phyloP scores from a whole-genome alignment of 2,888 invertebrate species.

The Agrochola macilenta region DNA sequence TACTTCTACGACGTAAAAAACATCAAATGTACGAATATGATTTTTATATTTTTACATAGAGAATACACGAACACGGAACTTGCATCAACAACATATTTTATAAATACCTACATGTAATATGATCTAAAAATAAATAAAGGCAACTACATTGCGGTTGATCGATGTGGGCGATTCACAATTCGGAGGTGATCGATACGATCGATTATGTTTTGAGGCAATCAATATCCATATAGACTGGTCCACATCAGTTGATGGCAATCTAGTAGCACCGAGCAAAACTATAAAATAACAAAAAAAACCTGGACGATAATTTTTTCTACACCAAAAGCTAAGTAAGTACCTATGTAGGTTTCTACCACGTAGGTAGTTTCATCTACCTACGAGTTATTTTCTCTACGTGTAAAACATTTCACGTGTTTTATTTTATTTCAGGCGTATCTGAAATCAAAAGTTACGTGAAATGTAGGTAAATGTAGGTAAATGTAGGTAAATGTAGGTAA shows the following conservation, averaged over 20 bases:
- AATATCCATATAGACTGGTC: background rate
- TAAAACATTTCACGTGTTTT: no score
- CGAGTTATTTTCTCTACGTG: no score
- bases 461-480: no score
- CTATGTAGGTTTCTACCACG: no score
- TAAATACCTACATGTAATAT: background rate
- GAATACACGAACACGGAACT: slow-evolving; percentile 12
- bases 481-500: no score
- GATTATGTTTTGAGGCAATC: background rate
- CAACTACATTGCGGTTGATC: background rate
- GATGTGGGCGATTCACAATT: background rate
- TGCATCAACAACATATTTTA: background rate
- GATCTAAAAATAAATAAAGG: background rate
- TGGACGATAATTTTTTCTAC: no score
- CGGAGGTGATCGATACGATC: background rate
- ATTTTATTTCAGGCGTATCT: no score
- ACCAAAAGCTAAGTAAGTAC: no score
- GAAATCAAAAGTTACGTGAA: no score
- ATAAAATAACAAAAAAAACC: background rate
- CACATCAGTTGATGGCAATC: background rate
- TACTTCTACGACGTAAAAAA: slow-evolving; percentile 46
- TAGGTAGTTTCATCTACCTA: no score
- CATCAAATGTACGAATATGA: background rate
- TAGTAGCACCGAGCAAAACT: no score
- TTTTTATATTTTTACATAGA: background rate